Evolutionary conservation across 2,797 vertebrate species (phyloP).

Genomic region (Aeoliscus strigatus): DNA sequence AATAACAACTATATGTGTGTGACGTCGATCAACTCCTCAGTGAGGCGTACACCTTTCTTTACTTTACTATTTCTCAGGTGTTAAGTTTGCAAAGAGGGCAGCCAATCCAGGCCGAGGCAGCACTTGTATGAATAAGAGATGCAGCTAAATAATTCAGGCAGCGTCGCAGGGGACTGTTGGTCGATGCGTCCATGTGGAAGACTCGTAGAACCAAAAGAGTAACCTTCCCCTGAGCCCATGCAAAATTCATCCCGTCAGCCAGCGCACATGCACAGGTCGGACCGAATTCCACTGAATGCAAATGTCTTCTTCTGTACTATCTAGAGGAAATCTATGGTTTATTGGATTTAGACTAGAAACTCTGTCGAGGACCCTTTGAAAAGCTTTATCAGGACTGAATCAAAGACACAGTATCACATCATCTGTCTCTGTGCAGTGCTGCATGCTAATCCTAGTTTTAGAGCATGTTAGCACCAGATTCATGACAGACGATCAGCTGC

Average conservation of each 20-base stretch:
- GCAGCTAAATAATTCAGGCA: conserved; percentile 74
- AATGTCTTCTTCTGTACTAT: too few relatives aligned
- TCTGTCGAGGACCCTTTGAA: not conserved
- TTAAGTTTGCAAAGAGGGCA: conserved; percentile 44
- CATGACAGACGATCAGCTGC: not conserved
- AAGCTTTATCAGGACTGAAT: conserved; percentile 1
- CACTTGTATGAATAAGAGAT: conserved; percentile 73
- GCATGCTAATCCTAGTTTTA: conserved; percentile 5
- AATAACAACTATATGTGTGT: too few relatives aligned
- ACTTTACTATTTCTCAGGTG: conserved; percentile 37
- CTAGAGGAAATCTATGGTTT: too few relatives aligned
- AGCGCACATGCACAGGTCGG: conserved; percentile 39
- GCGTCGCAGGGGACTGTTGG: conserved; percentile 67
- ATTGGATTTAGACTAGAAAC: too few relatives aligned
- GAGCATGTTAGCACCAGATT: conserved; percentile 6
- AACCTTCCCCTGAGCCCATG: conserved; percentile 65
- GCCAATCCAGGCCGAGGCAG: conserved; percentile 37
- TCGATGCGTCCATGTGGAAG: conserved; percentile 74
- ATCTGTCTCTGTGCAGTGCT: conserved; percentile 1
- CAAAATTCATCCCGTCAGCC: conserved; percentile 64
- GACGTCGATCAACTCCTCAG: too few relatives aligned
- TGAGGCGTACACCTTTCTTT: not conserved
- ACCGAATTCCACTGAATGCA: conserved; percentile 32
- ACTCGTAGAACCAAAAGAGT: conserved; percentile 65
- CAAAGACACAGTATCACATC: conserved; percentile 3